phyloP scores from a whole-genome alignment of 2,113 vertebrate species.

The Atrichornis clamosus region DNA sequence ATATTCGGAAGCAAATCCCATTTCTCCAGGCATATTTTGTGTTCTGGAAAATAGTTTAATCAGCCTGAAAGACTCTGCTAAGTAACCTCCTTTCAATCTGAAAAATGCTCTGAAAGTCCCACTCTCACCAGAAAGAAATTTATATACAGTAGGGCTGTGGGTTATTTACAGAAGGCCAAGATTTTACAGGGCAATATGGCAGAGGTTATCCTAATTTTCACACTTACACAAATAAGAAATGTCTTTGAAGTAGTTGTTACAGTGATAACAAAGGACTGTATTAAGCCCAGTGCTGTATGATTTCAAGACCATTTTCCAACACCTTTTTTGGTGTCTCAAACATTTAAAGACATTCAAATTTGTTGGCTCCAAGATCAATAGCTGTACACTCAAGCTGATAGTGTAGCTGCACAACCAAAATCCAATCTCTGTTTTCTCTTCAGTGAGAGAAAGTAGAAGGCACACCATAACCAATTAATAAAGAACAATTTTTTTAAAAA shows the following conservation, averaged over 20 bases:
- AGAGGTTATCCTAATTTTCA: neutral
- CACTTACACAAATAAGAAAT: neutral
- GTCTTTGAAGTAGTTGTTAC: neutral
- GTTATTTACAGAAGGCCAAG: neutral
- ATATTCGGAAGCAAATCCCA: neutral
- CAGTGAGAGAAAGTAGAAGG: neutral
- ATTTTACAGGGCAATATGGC: neutral
- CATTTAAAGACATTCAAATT: neutral
- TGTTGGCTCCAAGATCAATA: neutral
- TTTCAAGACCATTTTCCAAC: neutral
- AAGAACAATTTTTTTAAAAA: neutral
- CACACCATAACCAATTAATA: neutral
- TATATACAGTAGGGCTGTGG: neutral
- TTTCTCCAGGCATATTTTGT: neutral
- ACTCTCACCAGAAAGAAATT: neutral
- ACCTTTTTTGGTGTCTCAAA: neutral
- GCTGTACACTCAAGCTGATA: neutral
- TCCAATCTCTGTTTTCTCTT: neutral
- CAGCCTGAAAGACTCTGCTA: neutral
- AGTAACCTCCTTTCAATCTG: neutral
- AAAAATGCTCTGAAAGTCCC: neutral
- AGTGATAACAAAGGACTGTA: neutral
- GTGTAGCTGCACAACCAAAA: neutral
- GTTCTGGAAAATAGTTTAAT: neutral
- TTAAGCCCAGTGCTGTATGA: neutral